Conservation (phyloP, 2,888 invertebrate genomes). For the Tenthredo scrophulariae region DNA sequence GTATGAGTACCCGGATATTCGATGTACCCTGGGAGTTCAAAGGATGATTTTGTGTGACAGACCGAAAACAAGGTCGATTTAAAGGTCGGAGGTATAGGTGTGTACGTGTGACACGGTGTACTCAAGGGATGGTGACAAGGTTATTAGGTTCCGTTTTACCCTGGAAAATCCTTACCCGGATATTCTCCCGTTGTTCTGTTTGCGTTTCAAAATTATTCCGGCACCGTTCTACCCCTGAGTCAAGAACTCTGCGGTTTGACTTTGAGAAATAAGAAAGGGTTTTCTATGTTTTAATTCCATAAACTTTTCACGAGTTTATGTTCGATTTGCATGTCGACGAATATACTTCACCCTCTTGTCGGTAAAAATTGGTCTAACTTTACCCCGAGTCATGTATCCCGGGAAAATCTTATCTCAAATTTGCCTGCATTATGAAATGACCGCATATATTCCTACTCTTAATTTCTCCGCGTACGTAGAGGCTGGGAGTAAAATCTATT, state of each 20-base stretch:
- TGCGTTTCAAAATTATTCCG: not conserved
- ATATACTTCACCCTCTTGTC: not conserved
- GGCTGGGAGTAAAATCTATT: slow-evolving; percentile 48
- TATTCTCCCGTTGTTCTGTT: slow-evolving; percentile 24
- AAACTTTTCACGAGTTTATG: slow-evolving; percentile 15
- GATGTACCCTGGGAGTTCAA: slow-evolving; percentile 36
- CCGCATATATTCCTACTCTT: not conserved
- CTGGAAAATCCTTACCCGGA: not conserved
- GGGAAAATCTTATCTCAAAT: not conserved
- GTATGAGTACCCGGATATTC: not conserved
- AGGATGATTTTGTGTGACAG: slow-evolving; percentile 43
- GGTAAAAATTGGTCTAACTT: not conserved
- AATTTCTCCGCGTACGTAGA: slow-evolving; percentile 8
- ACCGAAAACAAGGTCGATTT: slow-evolving; percentile 36
- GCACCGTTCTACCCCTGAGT: not conserved
- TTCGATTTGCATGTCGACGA: slow-evolving; percentile 28
- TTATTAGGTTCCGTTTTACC: slow-evolving; percentile 31
- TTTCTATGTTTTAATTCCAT: slow-evolving; percentile 17
- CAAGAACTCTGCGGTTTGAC: not conserved
- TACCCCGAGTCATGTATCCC: not conserved
- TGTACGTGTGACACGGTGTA: slow-evolving; percentile 7
- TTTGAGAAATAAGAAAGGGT: not conserved
- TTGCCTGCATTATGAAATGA: slow-evolving; percentile 11
- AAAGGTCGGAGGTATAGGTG: slow-evolving; percentile 26
- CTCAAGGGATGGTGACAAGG: slow-evolving; percentile 27